These are phyloP conservation scores for Lacanobia wlatinum DNA, from an alignment of 2,888 invertebrate species.

Conservation along the genomic window DNA sequence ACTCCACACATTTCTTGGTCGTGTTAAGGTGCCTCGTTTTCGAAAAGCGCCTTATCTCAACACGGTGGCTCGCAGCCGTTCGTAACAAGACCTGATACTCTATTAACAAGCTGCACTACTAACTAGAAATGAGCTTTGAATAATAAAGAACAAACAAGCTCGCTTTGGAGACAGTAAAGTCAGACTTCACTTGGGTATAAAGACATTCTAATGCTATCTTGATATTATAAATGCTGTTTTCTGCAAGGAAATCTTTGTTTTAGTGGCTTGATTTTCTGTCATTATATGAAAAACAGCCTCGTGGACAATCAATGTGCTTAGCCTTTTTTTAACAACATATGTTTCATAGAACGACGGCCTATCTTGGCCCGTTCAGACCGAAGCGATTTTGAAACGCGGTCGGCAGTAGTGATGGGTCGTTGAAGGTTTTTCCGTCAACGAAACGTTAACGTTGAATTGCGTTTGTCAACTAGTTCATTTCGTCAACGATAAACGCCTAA, in stretches of 20 bases:
- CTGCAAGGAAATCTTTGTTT: background rate
- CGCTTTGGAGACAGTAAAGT: background rate
- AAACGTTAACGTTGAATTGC: too few species aligned
- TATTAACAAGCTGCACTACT: conserved; percentile 38
- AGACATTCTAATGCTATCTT: background rate
- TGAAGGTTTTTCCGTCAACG: too few species aligned
- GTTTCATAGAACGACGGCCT: too few species aligned
- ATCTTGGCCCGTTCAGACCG: too few species aligned
- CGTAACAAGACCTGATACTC: conserved; percentile 36
- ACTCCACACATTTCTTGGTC: conserved; percentile 17
- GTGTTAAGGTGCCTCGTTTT: conserved; percentile 13
- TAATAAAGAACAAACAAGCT: conserved; percentile 16
- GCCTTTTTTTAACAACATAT: too few species aligned
- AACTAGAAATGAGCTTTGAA: conserved; percentile 16
- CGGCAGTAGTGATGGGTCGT: too few species aligned
- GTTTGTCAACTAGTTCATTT: too few species aligned
- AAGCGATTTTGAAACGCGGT: too few species aligned
- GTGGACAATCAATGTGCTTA: too few species aligned
- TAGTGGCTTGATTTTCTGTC: background rate
- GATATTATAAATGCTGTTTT: background rate
- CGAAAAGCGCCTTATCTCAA: conserved; percentile 23
- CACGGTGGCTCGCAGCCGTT: conserved; percentile 19
- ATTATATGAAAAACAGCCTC: background rate
- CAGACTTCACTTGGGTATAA: background rate
- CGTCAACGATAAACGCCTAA: too few species aligned